Percentiles rank a stretch among this genome's conserved stretches.
These are phyloP conservation scores for Teinopalpus imperialis DNA, from an alignment of 2,888 invertebrate species.

Conservation along the genomic window DNA sequence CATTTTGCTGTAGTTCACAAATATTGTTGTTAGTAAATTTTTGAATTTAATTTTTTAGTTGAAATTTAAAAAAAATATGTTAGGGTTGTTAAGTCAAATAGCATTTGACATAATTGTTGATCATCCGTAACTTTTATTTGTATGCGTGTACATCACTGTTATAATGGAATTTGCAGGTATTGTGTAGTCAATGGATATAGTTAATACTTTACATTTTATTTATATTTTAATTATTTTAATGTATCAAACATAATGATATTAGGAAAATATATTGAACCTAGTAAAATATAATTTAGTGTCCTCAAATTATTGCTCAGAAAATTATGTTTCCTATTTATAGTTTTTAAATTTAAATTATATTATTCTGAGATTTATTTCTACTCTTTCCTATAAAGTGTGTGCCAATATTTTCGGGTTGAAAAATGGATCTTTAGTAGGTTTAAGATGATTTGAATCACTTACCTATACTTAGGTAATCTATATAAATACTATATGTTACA, in stretches of 20 bases:
- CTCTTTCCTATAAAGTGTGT: conserved; percentile 20
- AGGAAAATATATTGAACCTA: conserved; percentile 2
- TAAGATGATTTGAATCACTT: conserved; percentile 17
- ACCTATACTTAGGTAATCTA: conserved; percentile 15
- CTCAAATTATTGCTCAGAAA: conserved; percentile 23
- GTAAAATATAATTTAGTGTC: conserved; percentile 8
- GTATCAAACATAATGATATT: conserved; percentile 5
- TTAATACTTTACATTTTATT: conserved; percentile 3
- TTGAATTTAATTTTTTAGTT: conserved; percentile 10
- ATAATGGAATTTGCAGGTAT: conserved; percentile 18
- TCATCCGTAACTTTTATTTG: conserved; percentile 4
- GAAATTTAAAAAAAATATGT: conserved; percentile 2
- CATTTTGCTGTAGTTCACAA: conserved; percentile 7
- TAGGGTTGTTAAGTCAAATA: neutral
- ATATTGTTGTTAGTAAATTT: conserved; percentile 6
- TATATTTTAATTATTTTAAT: conserved; percentile 3
- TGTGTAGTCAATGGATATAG: conserved; percentile 8
- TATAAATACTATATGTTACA: neutral
- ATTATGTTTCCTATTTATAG: conserved; percentile 25
- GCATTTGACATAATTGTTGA: conserved; percentile 1
- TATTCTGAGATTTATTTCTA: conserved; percentile 6
- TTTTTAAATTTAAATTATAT: conserved; percentile 7
- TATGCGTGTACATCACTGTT: neutral
- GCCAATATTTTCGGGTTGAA: conserved; percentile 21
- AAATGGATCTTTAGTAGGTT: conserved; percentile 15